Conservation (phyloP, 2,797 vertebrate genomes). For the Hafferia zeledoni region DNA sequence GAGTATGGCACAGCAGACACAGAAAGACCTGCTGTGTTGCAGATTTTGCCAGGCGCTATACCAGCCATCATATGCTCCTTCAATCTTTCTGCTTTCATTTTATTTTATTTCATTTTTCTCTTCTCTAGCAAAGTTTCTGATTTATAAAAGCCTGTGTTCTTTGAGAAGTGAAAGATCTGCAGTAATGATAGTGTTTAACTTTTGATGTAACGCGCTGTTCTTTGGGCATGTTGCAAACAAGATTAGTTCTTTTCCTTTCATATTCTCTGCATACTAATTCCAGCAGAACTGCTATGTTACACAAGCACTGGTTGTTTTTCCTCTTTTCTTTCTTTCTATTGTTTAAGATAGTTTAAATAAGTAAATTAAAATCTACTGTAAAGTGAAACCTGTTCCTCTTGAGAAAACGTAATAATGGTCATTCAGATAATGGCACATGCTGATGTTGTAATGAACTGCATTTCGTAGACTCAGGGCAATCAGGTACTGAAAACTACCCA, state of each 20-base stretch:
- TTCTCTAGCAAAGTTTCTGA: background rate
- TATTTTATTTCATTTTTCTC: background rate
- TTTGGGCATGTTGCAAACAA: constrained; percentile 4
- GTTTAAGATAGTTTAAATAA: background rate
- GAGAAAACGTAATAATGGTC: constrained; percentile 1
- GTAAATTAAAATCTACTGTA: background rate
- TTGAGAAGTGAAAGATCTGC: constrained; percentile 32
- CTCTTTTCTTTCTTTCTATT: background rate
- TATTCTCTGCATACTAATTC: constrained; percentile 41
- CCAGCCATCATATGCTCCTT: background rate
- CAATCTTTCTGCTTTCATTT: constrained; percentile 17
- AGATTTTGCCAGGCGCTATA: constrained; percentile 29
- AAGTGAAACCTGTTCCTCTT: background rate
- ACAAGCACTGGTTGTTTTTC: background rate
- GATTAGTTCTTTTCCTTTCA: constrained; percentile 13
- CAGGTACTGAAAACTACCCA: background rate
- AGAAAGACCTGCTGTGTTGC: constrained; percentile 22
- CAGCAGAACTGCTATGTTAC: background rate
- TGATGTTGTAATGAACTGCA: background rate
- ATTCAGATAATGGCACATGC: background rate
- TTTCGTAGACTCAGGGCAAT: background rate
- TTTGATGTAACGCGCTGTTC: background rate
- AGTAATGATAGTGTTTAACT: constrained; percentile 38
- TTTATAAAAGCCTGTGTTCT: background rate
- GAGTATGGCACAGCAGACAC: constrained; percentile 12